phyloP scores from a whole-genome alignment of 2,888 invertebrate genomes.

The Campoplex nolae region DNA sequence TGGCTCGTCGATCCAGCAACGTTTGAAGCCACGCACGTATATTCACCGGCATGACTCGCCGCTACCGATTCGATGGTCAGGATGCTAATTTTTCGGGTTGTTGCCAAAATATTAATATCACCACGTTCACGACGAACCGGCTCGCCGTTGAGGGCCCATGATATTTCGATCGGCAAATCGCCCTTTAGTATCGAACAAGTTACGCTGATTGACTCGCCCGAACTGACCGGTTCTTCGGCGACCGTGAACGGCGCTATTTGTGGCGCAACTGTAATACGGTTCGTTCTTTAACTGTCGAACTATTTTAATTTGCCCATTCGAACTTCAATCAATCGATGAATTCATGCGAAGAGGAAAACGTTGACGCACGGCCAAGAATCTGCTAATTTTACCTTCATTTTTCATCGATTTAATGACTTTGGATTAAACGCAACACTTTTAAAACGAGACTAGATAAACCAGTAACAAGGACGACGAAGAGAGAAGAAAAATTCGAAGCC shows the following conservation, averaged over 20 bases:
- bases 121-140: slow-evolving; percentile 79
- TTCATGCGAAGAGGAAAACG: slow-evolving; percentile 27
- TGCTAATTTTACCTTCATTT: background rate
- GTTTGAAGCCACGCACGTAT: slow-evolving; percentile 86
- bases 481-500: background rate
- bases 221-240: slow-evolving; percentile 91
- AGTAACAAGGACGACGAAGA: background rate
- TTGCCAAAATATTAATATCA: slow-evolving; percentile 83
- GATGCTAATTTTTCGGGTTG: slow-evolving; percentile 85
- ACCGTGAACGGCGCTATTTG: slow-evolving; percentile 91
- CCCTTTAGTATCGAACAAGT: slow-evolving; percentile 91
- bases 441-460: background rate
- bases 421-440: background rate
- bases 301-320: background rate
- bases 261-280: slow-evolving; percentile 86
- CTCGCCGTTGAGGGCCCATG: slow-evolving; percentile 83
- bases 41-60: slow-evolving; percentile 86
- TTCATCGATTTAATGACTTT: background rate
- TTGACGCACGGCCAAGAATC: slow-evolving; percentile 61
- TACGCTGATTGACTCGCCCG: slow-evolving; percentile 91
- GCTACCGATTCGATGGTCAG: slow-evolving; percentile 86
- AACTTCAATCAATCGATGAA: background rate
- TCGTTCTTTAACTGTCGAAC: background rate
- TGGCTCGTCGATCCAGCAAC: slow-evolving; percentile 85
- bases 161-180: slow-evolving; percentile 89